phyloP scores from a whole-genome alignment of 2,888 invertebrate genomes.

The Tetranychus piercei region DNA sequence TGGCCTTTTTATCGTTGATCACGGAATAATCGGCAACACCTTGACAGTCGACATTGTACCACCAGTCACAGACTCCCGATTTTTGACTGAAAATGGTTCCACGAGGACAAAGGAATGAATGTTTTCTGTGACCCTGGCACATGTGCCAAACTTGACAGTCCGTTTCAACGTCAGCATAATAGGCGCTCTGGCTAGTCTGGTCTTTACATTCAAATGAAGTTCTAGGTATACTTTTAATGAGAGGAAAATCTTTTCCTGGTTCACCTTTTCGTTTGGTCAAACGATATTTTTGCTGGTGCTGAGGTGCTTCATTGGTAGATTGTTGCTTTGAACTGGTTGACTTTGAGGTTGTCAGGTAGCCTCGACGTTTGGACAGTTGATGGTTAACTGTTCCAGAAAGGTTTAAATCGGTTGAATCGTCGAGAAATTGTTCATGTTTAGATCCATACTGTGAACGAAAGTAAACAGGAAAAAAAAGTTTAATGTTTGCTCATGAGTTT shows the following conservation, averaged over 20 bases:
- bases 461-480: background rate
- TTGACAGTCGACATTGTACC: slow-evolving; percentile 27
- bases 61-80: slow-evolving; percentile 27
- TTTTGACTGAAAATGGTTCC: slow-evolving; percentile 28
- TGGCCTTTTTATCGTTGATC: too few species aligned
- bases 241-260: slow-evolving; percentile 59
- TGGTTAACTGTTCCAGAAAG: background rate
- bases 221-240: slow-evolving; percentile 42
- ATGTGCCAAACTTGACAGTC: slow-evolving; percentile 28
- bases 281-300: background rate
- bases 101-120: slow-evolving; percentile 27
- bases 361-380: background rate
- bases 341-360: background rate
- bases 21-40: background rate
- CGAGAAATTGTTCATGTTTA: background rate
- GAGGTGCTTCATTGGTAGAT: background rate
- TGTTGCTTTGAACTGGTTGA: background rate
- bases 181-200: slow-evolving; percentile 18
- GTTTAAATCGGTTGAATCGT: background rate
- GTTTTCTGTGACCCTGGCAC: slow-evolving; percentile 25
- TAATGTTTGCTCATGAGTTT: background rate
- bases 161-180: slow-evolving; percentile 27
- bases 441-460: background rate
- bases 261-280: slow-evolving; percentile 19
- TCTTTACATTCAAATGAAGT: slow-evolving; percentile 27